Conservation (phyloP, 2,888 invertebrate genomes). For the Tachystola acroxantha region DNA sequence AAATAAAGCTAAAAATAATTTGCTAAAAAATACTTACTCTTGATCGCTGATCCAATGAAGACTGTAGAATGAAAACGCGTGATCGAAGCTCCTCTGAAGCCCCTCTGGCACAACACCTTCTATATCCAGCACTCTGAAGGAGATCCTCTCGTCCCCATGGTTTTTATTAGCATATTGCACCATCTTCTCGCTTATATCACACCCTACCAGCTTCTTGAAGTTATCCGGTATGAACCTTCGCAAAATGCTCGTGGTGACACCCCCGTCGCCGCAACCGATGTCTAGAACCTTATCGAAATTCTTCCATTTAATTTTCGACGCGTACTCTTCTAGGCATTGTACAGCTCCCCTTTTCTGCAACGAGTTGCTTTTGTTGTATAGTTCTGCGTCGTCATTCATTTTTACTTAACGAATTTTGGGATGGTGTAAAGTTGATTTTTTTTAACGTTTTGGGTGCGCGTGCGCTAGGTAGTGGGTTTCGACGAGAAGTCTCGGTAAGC, state of each 20-base stretch:
- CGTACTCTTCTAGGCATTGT: constrained; percentile 81
- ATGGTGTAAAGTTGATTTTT: constrained; percentile 6
- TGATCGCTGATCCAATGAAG: constrained; percentile 88
- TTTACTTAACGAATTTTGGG: constrained; percentile 14
- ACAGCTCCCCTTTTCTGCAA: constrained; percentile 80
- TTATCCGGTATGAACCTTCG: constrained; percentile 78
- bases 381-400: constrained; percentile 80
- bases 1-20: not conserved
- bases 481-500: constrained; percentile 47
- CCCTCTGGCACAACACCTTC: constrained; percentile 65
- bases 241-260: constrained; percentile 80
- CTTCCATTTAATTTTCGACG: constrained; percentile 77
- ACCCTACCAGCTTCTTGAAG: constrained; percentile 77
- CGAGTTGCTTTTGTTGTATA: constrained; percentile 83
- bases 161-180: constrained; percentile 80
- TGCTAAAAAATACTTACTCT: constrained; percentile 70
- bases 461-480: constrained; percentile 49
- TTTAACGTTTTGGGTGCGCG: constrained; percentile 35
- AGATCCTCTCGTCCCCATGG: constrained; percentile 58
- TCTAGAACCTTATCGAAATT: constrained; percentile 76
- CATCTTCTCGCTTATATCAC: constrained; percentile 86
- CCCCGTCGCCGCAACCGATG: constrained; percentile 87
- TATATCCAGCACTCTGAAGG: constrained; percentile 79
- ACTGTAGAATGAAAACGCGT: constrained; percentile 87
- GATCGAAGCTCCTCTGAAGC: constrained; percentile 76